These are phyloP conservation scores for Gadus macrocephalus DNA, from an alignment of 2,113 vertebrate species.

Conservation along the genomic window DNA sequence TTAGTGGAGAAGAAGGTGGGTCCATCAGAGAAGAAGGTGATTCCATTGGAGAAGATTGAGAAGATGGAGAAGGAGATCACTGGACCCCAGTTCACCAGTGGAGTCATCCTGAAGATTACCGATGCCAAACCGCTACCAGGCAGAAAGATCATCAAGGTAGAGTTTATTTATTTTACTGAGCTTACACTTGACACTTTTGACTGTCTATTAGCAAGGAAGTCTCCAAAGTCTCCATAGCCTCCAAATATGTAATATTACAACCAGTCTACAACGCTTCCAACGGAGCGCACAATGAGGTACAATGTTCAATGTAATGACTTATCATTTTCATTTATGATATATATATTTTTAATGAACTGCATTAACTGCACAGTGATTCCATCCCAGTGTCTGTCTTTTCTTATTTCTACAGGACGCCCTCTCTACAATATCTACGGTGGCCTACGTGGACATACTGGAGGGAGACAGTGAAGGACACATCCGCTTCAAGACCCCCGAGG, in stretches of 20 bases:
- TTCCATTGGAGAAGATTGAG: background rate
- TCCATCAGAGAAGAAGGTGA: constrained; percentile 41
- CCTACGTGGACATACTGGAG: constrained; percentile 88
- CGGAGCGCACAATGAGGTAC: too few relatives aligned
- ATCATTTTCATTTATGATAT: too few relatives aligned
- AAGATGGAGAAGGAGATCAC: constrained; percentile 62
- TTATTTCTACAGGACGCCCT: constrained; percentile 74
- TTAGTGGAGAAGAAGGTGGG: too few relatives aligned
- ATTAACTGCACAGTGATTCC: too few relatives aligned
- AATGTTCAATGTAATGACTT: too few relatives aligned
- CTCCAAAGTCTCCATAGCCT: too few relatives aligned
- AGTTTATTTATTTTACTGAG: too few relatives aligned
- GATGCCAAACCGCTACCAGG: constrained; percentile 81
- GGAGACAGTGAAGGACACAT: constrained; percentile 89
- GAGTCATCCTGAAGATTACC: constrained; percentile 91
- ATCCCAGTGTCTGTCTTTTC: background rate
- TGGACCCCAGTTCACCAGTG: constrained; percentile 85
- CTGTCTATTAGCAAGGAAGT: too few relatives aligned
- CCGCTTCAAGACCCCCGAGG: constrained; percentile 81
- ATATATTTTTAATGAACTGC: too few relatives aligned
- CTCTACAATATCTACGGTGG: constrained; percentile 77
- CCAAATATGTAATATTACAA: too few relatives aligned
- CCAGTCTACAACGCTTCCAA: too few relatives aligned
- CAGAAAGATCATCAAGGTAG: constrained; percentile 84
- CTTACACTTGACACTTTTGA: too few relatives aligned